Evolutionary conservation across 2,113 vertebrate genomes (phyloP).

Genomic region (Crotalus helleri): DNA sequence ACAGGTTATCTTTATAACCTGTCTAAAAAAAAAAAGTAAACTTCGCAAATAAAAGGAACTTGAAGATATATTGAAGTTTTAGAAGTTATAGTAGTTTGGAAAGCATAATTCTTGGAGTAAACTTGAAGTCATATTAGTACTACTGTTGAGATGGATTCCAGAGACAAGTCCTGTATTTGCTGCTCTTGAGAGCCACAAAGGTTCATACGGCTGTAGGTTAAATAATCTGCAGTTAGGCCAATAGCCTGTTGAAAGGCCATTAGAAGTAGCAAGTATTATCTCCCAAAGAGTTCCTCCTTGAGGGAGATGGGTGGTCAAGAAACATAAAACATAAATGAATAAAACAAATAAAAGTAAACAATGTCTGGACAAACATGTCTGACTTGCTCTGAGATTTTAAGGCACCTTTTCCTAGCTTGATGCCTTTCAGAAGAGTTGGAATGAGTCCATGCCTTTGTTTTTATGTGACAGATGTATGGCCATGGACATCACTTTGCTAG

Average conservation of each 20-base stretch:
- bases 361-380: neutral
- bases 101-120: neutral
- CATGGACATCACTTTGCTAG: neutral
- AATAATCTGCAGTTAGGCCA: neutral
- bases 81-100: neutral
- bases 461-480: neutral
- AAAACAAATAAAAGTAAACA: neutral
- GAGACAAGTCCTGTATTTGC: neutral
- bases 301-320: neutral
- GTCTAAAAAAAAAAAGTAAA: neutral
- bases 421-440: neutral
- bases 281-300: neutral
- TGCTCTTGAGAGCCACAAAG: neutral
- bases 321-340: neutral
- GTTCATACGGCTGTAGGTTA: neutral
- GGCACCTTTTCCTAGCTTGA: neutral
- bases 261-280: neutral
- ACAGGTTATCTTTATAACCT: neutral
- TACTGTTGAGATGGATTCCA: neutral
- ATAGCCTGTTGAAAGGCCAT: neutral
- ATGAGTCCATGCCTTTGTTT: neutral
- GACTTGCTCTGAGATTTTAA: neutral
- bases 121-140: neutral
- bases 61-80: neutral
- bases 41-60: neutral